Conservation (phyloP, 2,797 vertebrate species). For the Danio aesculapii region DNA sequence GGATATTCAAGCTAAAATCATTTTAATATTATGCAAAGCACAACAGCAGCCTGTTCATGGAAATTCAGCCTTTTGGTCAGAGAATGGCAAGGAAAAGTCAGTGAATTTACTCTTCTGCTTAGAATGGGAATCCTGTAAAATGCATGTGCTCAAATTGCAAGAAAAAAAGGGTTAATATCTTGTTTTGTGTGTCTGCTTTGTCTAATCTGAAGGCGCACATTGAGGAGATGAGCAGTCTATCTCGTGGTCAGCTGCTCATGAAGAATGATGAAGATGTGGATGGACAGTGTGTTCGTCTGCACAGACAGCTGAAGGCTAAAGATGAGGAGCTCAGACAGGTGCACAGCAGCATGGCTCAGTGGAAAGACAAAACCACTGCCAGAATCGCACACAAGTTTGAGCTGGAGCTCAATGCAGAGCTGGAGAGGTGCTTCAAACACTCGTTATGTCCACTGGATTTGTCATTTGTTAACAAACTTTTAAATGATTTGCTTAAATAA, state of each 20-base stretch:
- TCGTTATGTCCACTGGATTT: too few relatives aligned
- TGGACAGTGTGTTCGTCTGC: constrained; percentile 64
- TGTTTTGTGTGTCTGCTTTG: constrained; percentile 19
- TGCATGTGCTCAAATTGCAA: too few relatives aligned
- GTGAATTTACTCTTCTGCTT: too few relatives aligned
- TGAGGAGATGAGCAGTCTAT: constrained; percentile 78
- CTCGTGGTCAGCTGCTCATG: constrained; percentile 60
- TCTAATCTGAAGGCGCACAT: constrained; percentile 76
- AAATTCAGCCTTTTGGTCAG: too few relatives aligned
- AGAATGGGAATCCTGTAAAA: too few relatives aligned
- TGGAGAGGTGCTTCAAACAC: constrained; percentile 73
- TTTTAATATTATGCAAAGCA: too few relatives aligned
- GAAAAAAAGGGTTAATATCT: background rate
- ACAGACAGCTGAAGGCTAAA: constrained; percentile 76
- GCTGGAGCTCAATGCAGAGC: constrained; percentile 74
- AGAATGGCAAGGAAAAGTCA: too few relatives aligned
- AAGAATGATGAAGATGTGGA: constrained; percentile 52
- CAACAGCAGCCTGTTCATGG: too few relatives aligned
- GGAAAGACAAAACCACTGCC: constrained; percentile 76
- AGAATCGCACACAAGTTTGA: constrained; percentile 76
- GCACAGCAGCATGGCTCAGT: constrained; percentile 75
- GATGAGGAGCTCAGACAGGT: constrained; percentile 75
- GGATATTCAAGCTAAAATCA: too few relatives aligned
- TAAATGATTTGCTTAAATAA: background rate
- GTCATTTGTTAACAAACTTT: too few relatives aligned